Percentiles rank a stretch among this genome's conserved stretches.
Evolutionary conservation across 1,140 invertebrate species (phyloP).

Genomic region (Cyphomyrmex costatus): DNA sequence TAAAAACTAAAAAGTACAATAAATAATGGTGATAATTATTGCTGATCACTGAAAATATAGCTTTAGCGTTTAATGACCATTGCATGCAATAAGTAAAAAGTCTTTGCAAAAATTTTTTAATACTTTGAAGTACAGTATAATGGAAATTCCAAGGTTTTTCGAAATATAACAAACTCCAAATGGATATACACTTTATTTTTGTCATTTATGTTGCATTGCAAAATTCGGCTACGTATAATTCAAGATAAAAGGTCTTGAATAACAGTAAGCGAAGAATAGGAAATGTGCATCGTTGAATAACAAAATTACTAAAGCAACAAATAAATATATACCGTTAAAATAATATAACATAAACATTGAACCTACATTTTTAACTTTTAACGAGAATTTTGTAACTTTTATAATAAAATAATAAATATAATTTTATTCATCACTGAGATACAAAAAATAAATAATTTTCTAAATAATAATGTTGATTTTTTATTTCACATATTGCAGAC

Average conservation of each 20-base stretch:
- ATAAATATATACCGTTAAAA: neutral
- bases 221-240: neutral
- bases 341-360: neutral
- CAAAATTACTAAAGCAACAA: too few species aligned
- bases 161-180: neutral
- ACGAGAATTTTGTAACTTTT: neutral
- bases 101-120: neutral
- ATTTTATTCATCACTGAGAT: neutral
- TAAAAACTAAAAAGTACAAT: neutral
- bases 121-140: neutral
- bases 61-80: too few species aligned
- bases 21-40: neutral
- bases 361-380: conserved; percentile 14
- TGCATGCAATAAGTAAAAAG: neutral
- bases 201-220: conserved; percentile 7
- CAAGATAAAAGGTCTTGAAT: neutral
- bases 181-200: neutral
- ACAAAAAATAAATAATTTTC: neutral
- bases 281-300: too few species aligned
- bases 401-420: conserved; percentile 6
- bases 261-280: neutral
- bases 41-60: too few species aligned
- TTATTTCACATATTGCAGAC: conserved; percentile 50
- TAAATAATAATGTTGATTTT: conserved; percentile 16
- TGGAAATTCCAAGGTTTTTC: neutral